A percentile compares a stretch with the other conserved stretches of the same genome.
Evolutionary conservation across 2,888 invertebrate genomes (phyloP).

Genomic region (Tenthredo mesomela): DNA sequence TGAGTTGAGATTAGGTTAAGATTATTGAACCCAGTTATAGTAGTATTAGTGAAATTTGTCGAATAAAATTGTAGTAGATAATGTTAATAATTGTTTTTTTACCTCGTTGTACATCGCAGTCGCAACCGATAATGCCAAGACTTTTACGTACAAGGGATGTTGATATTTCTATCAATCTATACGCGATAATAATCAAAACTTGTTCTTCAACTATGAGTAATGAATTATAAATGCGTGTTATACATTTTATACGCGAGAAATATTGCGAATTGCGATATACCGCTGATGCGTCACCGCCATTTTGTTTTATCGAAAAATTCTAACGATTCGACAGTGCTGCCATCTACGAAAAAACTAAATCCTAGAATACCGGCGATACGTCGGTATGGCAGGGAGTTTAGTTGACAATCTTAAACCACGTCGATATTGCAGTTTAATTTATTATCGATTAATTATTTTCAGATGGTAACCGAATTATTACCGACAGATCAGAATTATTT

Average conservation of each 20-base stretch:
- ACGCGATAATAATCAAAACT: background rate
- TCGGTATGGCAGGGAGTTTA: slow-evolving; percentile 2
- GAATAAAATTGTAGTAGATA: background rate
- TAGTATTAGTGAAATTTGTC: background rate
- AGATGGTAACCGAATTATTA: background rate
- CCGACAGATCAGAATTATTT: background rate
- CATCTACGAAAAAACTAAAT: background rate
- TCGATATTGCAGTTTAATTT: background rate
- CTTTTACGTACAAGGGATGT: slow-evolving; percentile 81
- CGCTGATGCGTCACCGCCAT: background rate
- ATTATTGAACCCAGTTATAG: background rate
- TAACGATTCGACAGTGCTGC: background rate
- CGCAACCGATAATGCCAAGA: slow-evolving; percentile 80
- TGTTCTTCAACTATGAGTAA: background rate
- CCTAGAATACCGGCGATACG: background rate
- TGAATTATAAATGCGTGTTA: background rate
- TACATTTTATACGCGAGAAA: background rate
- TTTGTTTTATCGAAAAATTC: background rate
- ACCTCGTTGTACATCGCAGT: slow-evolving; percentile 57
- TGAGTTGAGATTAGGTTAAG: background rate
- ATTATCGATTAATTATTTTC: background rate
- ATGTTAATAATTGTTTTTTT: background rate
- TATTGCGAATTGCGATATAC: background rate
- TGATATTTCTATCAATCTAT: slow-evolving; percentile 79
- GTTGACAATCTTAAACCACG: background rate